Evolutionary conservation across 2,113 vertebrate genomes (phyloP), one percentile per base, ranked within the genome.

Genomic region (Pontoporia blainvillei): DNA sequence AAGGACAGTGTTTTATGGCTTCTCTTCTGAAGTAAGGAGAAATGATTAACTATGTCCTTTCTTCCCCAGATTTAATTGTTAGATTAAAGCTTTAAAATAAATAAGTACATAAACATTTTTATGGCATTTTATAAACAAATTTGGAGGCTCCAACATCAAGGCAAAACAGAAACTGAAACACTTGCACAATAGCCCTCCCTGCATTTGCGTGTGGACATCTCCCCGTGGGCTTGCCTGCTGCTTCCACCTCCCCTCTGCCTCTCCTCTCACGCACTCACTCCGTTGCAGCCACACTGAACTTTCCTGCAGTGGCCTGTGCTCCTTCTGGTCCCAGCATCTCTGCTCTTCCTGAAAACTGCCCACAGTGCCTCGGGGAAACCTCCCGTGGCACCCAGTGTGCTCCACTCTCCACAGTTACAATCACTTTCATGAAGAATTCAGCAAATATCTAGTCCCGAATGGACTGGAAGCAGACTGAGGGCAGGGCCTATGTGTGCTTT

Each of bases 11-110:
- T 72, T 87, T 23, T 18, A 75, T 10, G 29, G 44, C 6, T 87
- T 83, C 36, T 44, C 21, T 34, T 75, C 59, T 81, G 44, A 88
- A 82, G 23, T 69, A 36, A 75, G 39, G 20, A 61, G 64, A 93
- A 90, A 85, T 25, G 20, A 31, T 39, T 39, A 86, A 81, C 21
- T 34, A 59, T 27, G 10, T 0, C 2, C 2, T 86, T 34, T 84
- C 29, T 71, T 75, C 46, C 27, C 34, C 44, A 67, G 72, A 66
- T 18, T 75, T 76, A 31, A 95, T 8, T 69, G 4, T 21, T 54
- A n/a, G 44, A 72, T 27, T 62, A 84, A n/a, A 83, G 5, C 83
- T 94, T 86, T 84, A 57, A 54, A 36, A 91, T 69, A 71, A 49
- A 64, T 25, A 72, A 52, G 18, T 23, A 6, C 6, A 72, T 25